A percentile compares a stretch with the other conserved stretches of the same genome.
Evolutionary conservation across 2,113 vertebrate species (phyloP).

Genomic region (Laticauda colubrina): DNA sequence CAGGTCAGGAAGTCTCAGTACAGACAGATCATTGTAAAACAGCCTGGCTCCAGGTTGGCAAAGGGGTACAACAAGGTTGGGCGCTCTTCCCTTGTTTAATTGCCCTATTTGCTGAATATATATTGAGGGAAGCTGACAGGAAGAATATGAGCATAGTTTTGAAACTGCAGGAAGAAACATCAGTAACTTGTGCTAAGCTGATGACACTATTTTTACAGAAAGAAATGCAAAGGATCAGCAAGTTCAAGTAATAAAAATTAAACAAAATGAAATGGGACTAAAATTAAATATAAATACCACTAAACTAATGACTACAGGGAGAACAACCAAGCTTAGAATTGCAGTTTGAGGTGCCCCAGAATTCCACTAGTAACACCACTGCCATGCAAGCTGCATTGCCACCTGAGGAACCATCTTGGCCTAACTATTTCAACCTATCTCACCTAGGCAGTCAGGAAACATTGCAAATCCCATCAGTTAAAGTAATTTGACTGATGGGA

Average conservation of each 20-base stretch:
- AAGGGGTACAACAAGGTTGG: neutral
- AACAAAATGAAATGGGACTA: neutral
- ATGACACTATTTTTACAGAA: neutral
- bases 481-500: neutral
- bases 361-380: neutral
- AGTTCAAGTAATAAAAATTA: neutral
- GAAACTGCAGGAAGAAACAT: neutral
- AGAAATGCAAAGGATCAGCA: neutral
- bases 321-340: neutral
- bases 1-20: neutral
- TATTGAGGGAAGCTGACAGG: neutral
- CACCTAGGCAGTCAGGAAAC: too few species aligned
- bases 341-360: neutral
- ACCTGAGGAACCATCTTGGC: neutral
- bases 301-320: neutral
- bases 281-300: neutral
- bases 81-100: neutral
- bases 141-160: neutral
- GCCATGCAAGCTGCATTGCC: neutral
- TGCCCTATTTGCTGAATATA: neutral
- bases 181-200: neutral
- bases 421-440: too few species aligned
- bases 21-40: neutral
- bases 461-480: neutral
- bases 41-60: neutral